These are phyloP conservation scores for Thalassarche chlororhynchos DNA, from an alignment of 2,113 vertebrate species.

Conservation along the genomic window DNA sequence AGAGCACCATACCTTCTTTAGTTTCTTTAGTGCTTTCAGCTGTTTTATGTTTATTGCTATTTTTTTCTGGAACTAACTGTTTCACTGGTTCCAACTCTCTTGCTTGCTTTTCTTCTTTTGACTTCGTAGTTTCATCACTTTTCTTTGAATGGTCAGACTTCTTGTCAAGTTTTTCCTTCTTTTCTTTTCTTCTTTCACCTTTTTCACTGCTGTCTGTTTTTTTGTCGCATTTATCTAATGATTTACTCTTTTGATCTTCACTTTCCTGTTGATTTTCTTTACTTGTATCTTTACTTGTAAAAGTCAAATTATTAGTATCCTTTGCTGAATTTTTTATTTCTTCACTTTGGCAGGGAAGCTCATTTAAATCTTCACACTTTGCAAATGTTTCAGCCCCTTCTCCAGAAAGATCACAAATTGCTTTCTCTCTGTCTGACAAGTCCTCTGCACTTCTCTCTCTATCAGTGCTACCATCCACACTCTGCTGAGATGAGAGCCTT, in stretches of 20 bases:
- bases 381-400: slow-evolving; percentile 73
- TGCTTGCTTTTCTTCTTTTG: slow-evolving; percentile 73
- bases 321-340: slow-evolving; percentile 70
- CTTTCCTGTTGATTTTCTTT: slow-evolving; percentile 76
- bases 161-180: slow-evolving; percentile 79
- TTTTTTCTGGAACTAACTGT: slow-evolving; percentile 73
- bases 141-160: slow-evolving; percentile 72
- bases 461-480: slow-evolving; percentile 66
- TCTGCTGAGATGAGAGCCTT: slow-evolving; percentile 70
- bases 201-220: slow-evolving; percentile 75
- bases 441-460: slow-evolving; percentile 73
- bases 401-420: slow-evolving; percentile 43
- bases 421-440: slow-evolving; percentile 74
- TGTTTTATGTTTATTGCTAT: slow-evolving; percentile 81
- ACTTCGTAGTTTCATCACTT: slow-evolving; percentile 59
- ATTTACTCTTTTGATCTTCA: slow-evolving; percentile 75
- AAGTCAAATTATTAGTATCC: slow-evolving; percentile 56
- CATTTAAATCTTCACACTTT: slow-evolving; percentile 72
- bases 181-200: slow-evolving; percentile 79
- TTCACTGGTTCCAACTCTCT: slow-evolving; percentile 67
- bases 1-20: slow-evolving; percentile 85
- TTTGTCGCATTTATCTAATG: slow-evolving; percentile 73
- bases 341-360: slow-evolving; percentile 67
- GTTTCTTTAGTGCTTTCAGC: slow-evolving; percentile 86
- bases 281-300: slow-evolving; percentile 58